Conservation (phyloP, 2,113 vertebrate species). For the Aplodontia rufa region DNA sequence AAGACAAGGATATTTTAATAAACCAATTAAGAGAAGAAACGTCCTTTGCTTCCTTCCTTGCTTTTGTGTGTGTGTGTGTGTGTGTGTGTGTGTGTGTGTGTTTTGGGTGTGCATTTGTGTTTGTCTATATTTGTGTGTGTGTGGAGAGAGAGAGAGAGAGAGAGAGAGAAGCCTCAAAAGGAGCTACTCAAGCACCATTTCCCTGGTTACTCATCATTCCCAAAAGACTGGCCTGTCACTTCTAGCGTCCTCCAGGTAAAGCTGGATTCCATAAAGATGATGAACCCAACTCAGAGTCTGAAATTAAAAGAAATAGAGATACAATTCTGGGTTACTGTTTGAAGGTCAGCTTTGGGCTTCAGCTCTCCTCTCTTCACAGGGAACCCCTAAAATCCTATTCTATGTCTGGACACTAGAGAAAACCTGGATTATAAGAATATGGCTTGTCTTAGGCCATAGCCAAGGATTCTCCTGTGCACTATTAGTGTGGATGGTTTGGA, state of each 20-base stretch:
- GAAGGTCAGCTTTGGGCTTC: background rate
- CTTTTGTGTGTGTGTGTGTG: background rate
- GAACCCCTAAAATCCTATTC: background rate
- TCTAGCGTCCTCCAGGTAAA: background rate
- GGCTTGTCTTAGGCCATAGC: too few species aligned
- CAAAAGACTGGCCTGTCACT: background rate
- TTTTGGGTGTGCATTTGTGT: background rate
- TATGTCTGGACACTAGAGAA: background rate
- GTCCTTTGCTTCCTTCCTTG: background rate
- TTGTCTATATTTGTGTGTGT: background rate
- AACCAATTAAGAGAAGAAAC: background rate
- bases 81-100: background rate
- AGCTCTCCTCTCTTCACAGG: background rate
- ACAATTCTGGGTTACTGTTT: background rate
- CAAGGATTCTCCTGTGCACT: background rate
- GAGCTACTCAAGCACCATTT: background rate
- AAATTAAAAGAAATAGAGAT: background rate
- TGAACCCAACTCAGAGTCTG: background rate
- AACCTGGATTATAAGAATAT: background rate
- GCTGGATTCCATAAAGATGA: background rate
- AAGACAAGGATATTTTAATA: constrained; percentile 17
- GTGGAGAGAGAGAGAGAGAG: too few species aligned
- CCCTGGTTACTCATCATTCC: background rate
- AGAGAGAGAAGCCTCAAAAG: background rate
- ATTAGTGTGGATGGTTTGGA: background rate